Evolutionary conservation across 2,113 vertebrate genomes (phyloP), one percentile per base, ranked within the genome.

Genomic region (Stomatorhinus ivindoensis): DNA sequence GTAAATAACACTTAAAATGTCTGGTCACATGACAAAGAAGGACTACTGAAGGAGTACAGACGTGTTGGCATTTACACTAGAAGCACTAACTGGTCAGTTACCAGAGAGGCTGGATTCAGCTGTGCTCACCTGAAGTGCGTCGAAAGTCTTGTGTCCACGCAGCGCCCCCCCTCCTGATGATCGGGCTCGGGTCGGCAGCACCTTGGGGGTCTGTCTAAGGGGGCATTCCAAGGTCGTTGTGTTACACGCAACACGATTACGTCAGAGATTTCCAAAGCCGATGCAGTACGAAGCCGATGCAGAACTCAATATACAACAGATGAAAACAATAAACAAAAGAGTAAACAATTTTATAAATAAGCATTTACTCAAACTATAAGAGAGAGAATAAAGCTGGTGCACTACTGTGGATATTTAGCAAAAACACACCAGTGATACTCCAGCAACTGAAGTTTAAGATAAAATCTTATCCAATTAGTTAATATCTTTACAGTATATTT

Each of bases 151-250:
- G 93, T 95, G 91, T 96, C 94, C 5, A 93, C 91, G 9, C 92
- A 91, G 5, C 93, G 94, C 4, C 92, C 91, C 19, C 96, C 96
- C 13, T 96, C 96, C 65, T 92, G 92, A 86, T 94, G 95, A 17
- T 89, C 53, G 1, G 84, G 6, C n/a, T 93, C 92, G 3, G 83
- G 65, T 4, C 87, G 92, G 92, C 89, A 90, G 35, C 94, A 94
- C 39, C 92, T 93, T 9, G 51, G 15, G 53, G 94, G 93, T 27
- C 90, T 90, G 2, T 94, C 94, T 94, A 69, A 83, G 46, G 19
- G 83, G 50, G 7, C 90, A 47, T 46, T 76, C 31, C 27, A 3
- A 76, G 35, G 35, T 7, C 17, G 1, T n/a, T 0, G 24, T 61
- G 24, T n/a, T 9, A 73, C 65, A 76, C 69, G 15, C 69, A 27